Conservation (phyloP, 2,797 vertebrate genomes). For the Ptychobarbus kaznakovi region DNA sequence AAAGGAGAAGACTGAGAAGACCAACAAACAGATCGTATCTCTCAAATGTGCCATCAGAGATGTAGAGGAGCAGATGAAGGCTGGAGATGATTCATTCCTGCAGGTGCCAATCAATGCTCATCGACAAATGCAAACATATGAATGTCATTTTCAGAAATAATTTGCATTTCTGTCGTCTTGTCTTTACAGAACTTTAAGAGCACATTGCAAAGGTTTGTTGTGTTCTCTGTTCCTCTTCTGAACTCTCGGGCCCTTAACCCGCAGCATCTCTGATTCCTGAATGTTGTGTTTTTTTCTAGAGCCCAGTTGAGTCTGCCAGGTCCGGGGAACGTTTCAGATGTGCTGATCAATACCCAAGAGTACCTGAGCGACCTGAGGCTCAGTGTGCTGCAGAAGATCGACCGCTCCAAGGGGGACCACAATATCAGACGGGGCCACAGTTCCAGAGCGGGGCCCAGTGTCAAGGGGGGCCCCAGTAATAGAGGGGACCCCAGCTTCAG, state of each 20-base stretch:
- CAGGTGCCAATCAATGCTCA: not conserved
- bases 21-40: not conserved
- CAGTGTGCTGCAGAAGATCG: not conserved
- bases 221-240: not conserved
- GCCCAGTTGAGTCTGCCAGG: not conserved
- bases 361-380: not conserved
- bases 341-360: not conserved
- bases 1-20: not conserved
- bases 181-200: constrained; percentile 11
- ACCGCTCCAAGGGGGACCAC: not conserved
- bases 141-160: not conserved
- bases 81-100: not conserved
- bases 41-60: not conserved
- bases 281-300: not conserved
- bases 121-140: not conserved
- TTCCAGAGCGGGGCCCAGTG: not conserved
- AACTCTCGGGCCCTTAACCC: not conserved
- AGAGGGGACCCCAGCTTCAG: not conserved
- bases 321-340: not conserved
- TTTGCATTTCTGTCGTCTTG: not conserved
- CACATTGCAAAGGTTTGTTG: constrained; percentile 1
- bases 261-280: not conserved
- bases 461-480: not conserved
- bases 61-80: not conserved
- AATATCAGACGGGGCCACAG: not conserved